Evolutionary conservation across 2,888 invertebrate species (phyloP), one percentile per base, ranked within the genome.

Genomic region (Calephelis perditalis): DNA sequence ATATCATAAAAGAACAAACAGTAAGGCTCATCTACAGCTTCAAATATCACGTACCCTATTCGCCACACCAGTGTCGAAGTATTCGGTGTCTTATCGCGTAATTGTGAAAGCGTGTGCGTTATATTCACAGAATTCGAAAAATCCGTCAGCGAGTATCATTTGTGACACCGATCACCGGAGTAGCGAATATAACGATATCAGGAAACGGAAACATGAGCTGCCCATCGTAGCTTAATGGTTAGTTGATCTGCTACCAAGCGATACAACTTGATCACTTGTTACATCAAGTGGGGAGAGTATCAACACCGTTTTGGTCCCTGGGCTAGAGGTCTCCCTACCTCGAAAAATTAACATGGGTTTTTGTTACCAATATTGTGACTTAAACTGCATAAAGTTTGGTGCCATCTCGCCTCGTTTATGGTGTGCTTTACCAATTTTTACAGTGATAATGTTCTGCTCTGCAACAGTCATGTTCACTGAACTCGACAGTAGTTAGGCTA

Each of bases 81-180:
- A 15, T 45, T 56, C 49, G 57, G 58, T 59, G 58, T 59, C 62
- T 61, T 61, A 56, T 62, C 60, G 58, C 62, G 62, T 58, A 62
- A 58, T 59, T 59, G 58, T 56, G 36, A 59, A 61, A 59, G 59
- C 65, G 58, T 57, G 60, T 70, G 65, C 67, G 59, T 56, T 58
- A 52, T 60, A 62, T 65, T 64, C 65, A 61, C 52, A 71, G 72
- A 73, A 75, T 74, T 72, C 70, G 66, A 71, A 74, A 75, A 75
- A 71, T 71, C 69, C 64, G 65, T 63, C 59, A 67, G 55, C 63
- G 57, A 68, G 74, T 74, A 68, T 75, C 73, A 61, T 65, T 73
- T 61, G 63, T 40, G 40, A 40, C 40, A 40, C 62, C 68, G 65
- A 64, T 66, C 73, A 72, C 70, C 65, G 70, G 52, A 52, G 52